Base-by-base conservation (phyloP, 2,888 invertebrate species). In the Volucella inflata region DNA sequence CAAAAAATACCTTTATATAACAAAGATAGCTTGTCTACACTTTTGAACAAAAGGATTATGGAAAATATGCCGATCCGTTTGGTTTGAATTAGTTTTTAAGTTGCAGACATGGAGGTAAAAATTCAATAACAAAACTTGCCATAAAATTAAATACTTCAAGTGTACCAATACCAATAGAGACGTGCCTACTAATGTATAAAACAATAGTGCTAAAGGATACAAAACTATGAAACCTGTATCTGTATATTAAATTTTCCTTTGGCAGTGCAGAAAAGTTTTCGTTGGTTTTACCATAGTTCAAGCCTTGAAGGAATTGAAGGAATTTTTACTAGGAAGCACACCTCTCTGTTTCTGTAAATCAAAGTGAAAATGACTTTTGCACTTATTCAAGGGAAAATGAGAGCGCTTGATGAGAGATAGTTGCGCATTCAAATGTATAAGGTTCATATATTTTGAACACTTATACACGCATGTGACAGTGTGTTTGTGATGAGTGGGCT, bases 361-460 rank as follows among this genome's bases (percentile, higher is more conserved):
- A 65, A 67, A 67, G 11, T 30, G 78, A 65, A 70, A 57, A 14
- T 10, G 9, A 42, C 62, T 80, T 65, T 80, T 53, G 42, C 55
- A 74, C 65, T 55, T 77, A 60, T 78, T 74, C 59, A 68, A 70
- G 59, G 53, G 30, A 57, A 65, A 65, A 70, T 11, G n/a, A 74
- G 44, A 68, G 51, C 75, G 40, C 51, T 68, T 74, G 59, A 75
- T 60, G 42, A 40, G 38, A 75, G 59, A 76, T 75, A 79, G 67
- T 62, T 71, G 68, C 79, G 62, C 68, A 74, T 51, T 53, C 71
- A 59, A 65, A 72, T 76, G 71, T 64, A 62, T 60, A 42, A 10
- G 53, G 14, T 53, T 50, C 50, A 44, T 55, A 57, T n/a, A n/a
- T n/a, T 10, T 50, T 53, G 16, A n/a, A 38, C n/a, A 48, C 46